These are phyloP conservation scores for Bos taurus DNA, from an alignment of 2,113 vertebrate species.

Conservation along the genomic window DNA sequence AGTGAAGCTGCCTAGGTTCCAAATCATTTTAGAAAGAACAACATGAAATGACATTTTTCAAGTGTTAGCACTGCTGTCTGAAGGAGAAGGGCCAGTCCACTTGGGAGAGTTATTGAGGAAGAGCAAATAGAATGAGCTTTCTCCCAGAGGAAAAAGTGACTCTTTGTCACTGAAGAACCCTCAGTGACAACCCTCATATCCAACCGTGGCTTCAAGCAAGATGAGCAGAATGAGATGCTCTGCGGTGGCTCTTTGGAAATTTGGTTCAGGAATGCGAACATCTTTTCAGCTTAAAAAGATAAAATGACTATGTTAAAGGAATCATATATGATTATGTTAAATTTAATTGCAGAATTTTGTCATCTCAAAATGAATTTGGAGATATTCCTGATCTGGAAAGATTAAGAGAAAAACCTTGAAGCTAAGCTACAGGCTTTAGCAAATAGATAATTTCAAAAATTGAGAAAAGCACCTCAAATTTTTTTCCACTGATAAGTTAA, in stretches of 20 bases:
- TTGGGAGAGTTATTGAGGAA: background rate
- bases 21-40: conserved; percentile 63
- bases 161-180: background rate
- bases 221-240: background rate
- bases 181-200: background rate
- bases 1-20: conserved; percentile 22
- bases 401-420: conserved; percentile 43
- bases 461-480: conserved; percentile 66
- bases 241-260: background rate
- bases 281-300: conserved; percentile 36
- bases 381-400: conserved; percentile 54
- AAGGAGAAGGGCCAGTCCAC: background rate
- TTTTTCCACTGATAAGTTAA: conserved; percentile 38
- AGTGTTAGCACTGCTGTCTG: background rate
- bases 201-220: background rate
- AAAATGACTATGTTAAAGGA: background rate
- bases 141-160: background rate
- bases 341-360: conserved; percentile 30
- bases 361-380: conserved; percentile 40
- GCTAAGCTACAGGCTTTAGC: conserved; percentile 47
- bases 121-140: background rate
- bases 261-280: background rate
- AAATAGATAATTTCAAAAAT: conserved; percentile 34
- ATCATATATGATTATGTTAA: background rate
- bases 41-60: conserved; percentile 24